Evolutionary conservation across 2,888 invertebrate genomes (phyloP).

Genomic region (Polydrusus cervinus): DNA sequence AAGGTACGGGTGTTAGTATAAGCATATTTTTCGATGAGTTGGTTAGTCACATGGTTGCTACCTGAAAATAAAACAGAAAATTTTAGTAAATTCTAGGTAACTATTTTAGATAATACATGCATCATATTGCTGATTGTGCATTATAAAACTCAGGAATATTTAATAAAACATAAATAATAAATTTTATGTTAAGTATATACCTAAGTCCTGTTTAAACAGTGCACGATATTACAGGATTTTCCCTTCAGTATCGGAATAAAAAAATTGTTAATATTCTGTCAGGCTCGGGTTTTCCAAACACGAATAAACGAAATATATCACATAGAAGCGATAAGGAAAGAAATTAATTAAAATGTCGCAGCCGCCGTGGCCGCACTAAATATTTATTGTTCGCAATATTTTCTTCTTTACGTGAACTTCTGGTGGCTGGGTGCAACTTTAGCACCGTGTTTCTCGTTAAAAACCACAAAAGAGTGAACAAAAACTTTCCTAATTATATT

Average conservation of each 20-base stretch:
- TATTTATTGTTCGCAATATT: conserved; percentile 62
- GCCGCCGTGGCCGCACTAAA: conserved; percentile 59
- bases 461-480: conserved; percentile 37
- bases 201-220: neutral
- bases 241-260: conserved; percentile 13
- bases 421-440: conserved; percentile 33
- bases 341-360: conserved; percentile 64
- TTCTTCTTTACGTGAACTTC: conserved; percentile 51
- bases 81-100: neutral
- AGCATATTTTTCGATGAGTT: conserved; percentile 15
- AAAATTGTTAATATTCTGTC: conserved; percentile 62
- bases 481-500: conserved; percentile 30
- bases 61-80: conserved; percentile 44
- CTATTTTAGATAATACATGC: neutral
- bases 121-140: conserved; percentile 15
- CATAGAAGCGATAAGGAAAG: conserved; percentile 62
- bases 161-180: neutral
- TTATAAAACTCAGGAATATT: neutral
- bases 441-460: conserved; percentile 36
- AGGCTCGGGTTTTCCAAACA: conserved; percentile 60
- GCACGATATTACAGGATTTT: neutral
- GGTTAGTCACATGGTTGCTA: conserved; percentile 44
- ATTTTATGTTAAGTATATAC: neutral
- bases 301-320: conserved; percentile 65
- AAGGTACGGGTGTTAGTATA: conserved; percentile 28